A percentile compares a stretch with the other conserved stretches of the same genome.
phyloP scores from a whole-genome alignment of 2,797 vertebrate genomes.

The Scolopax rusticola region DNA sequence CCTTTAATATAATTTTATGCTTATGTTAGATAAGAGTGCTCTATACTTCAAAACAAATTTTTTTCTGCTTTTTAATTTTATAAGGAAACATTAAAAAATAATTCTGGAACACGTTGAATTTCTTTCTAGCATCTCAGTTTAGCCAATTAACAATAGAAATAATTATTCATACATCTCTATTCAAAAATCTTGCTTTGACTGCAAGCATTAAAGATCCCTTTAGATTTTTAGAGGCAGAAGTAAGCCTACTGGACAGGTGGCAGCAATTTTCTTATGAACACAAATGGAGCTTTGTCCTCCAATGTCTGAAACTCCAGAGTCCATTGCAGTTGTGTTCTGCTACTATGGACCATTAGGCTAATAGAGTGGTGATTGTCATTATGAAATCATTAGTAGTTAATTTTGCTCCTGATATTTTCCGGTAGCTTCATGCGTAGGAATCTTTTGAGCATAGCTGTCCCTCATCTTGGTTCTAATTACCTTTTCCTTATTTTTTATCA shows the following conservation, averaged over 20 bases:
- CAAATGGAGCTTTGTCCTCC: not conserved
- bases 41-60: not conserved
- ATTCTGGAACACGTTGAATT: not conserved
- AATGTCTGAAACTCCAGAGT: not conserved
- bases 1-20: not conserved
- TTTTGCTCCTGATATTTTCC: not conserved
- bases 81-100: not conserved
- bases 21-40: not conserved
- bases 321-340: not conserved
- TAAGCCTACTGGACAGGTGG: not conserved
- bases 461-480: not conserved
- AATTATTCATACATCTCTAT: not conserved
- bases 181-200: not conserved
- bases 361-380: not conserved
- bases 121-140: not conserved
- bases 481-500: not conserved
- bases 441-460: rapidly evolving
- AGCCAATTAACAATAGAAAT: not conserved
- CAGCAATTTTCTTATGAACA: not conserved
- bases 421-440: not conserved
- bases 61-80: not conserved
- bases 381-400: not conserved
- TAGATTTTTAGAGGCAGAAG: not conserved
- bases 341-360: not conserved
- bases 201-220: not conserved